Base-by-base conservation (phyloP, 2,797 vertebrate species). In the Sebastes dallii region DNA sequence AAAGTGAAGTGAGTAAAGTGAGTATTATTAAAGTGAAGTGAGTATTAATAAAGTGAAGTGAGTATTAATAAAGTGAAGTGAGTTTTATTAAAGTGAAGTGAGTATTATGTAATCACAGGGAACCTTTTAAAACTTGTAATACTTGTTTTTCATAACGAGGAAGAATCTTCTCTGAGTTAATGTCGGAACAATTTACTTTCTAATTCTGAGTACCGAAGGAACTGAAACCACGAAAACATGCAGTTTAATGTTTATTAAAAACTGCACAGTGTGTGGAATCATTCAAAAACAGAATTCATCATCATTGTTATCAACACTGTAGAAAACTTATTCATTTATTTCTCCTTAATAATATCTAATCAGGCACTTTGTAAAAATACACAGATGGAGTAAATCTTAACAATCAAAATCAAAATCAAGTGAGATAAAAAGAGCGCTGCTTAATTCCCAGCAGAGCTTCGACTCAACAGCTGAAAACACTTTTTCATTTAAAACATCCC, bases 191-290 rank as follows among this genome's bases (percentile, higher is more conserved):
- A 14, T 39, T 39, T 34, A 10, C 32, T 39, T 13, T 13, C 13
- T 13, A 8, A 39, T 13, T 39, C 13, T 34, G 32, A 34, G 3
- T 3, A 25, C 1, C 36, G 3, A 12, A 58, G 9, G 12, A 27
- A 59, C 52, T 42, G 32, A 34, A 34, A 39, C 36, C 11, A 42
- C 3, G 32, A 34, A 73, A 27, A 42, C 5, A 30, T 18, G 56
- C 1, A 25, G 0, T 25, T 20, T 32, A 18, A 14, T 6, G 9
- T 84, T 76, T 84, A 80, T 84, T 84, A 34, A 25, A 84, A 84
- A 84, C 61, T 55, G 56, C 61, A 42, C 59, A 83, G 50, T 24
- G 14, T 22, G 55, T 39, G 5, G 10, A 68, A 29, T 24, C 5
- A 20, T 54, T 34, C 13, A 52, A 22, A n/a, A 16, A 22, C 27